Evolutionary conservation across 1,140 invertebrate species (phyloP), one percentile per base, ranked within the genome.

Genomic region (Aradophagus sp.): DNA sequence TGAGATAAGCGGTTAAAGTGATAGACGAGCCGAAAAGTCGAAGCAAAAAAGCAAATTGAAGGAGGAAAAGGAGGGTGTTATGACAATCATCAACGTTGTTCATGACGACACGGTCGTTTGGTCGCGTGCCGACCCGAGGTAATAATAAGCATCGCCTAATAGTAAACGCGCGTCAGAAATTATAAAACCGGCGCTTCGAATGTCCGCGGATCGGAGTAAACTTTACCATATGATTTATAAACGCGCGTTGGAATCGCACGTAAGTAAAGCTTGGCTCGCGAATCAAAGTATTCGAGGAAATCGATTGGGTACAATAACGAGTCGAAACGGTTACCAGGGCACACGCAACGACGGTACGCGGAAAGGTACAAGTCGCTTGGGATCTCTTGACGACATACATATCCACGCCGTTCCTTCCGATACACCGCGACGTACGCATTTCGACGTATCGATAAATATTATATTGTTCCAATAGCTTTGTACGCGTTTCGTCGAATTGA

Each of bases 381-480:
- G 68, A 70, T 63, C 68, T 63, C 58, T 76, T 70, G 68, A 74
- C 59, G 59, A 74, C 65, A 47, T 70, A 74, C 70, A 63, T 63
- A 58, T 29, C 27, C 19, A 29, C 26, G 34, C 26, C 19, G 14
- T 41, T 48, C 27, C 41, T 29, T 26, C 53, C 35, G 42, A 61
- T 52, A 56, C 56, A 36, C 66, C 61, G 48, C n/a, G n/a, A n/a
- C n/a, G 61, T 65, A 61, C 41, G 39, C 59, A 39, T 44, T 62
- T 61, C 62, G 69, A 72, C 67, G 67, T 72, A 48, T 66, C 50
- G 44, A 56, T 58, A 72, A 72, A 41, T 62, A 62, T 65, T 59
- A 66, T 56, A 65, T 72, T 66, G 69, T 66, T 39, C 47, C 29
- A 59, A 35, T 48, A 39, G 27, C 59, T 71, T 65, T 47, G 35